phyloP scores from a whole-genome alignment of 2,797 vertebrate genomes.

The Sebastes cheni region DNA sequence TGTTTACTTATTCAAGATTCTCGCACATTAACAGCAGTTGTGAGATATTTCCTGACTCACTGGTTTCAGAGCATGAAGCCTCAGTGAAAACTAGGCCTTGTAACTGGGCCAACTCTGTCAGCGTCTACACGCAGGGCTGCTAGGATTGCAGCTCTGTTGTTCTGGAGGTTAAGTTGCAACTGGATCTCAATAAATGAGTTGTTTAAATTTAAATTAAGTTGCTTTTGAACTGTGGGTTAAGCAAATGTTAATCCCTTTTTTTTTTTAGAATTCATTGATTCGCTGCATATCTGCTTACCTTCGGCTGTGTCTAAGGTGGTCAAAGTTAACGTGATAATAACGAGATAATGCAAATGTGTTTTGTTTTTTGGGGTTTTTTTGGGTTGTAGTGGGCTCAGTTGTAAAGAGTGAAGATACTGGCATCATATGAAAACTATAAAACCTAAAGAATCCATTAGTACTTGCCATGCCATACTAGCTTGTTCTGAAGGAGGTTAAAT shows the following conservation, averaged over 20 bases:
- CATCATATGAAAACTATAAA: no score
- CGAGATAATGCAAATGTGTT: no score
- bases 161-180: conserved; percentile 9
- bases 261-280: background rate
- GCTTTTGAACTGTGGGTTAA: background rate
- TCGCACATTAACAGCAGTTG: conserved; percentile 33
- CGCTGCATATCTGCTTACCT: background rate
- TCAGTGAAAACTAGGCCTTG: conserved; percentile 44
- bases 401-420: no score
- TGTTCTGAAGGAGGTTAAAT: no score
- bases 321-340: no score
- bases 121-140: conserved; percentile 14
- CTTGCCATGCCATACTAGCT: no score
- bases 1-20: conserved; percentile 52
- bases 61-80: conserved; percentile 37
- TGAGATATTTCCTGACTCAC: conserved; percentile 54
- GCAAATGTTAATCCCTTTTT: background rate
- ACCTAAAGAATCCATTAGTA: no score
- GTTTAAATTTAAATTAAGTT: conserved; percentile 4
- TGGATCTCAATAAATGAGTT: conserved; percentile 4
- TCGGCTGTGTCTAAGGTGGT: background rate
- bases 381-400: no score
- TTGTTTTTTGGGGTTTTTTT: no score
- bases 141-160: conserved; percentile 15
- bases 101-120: conserved; percentile 47